Conservation (phyloP, 2,113 vertebrate genomes). For the Onychostoma macrolepis region DNA sequence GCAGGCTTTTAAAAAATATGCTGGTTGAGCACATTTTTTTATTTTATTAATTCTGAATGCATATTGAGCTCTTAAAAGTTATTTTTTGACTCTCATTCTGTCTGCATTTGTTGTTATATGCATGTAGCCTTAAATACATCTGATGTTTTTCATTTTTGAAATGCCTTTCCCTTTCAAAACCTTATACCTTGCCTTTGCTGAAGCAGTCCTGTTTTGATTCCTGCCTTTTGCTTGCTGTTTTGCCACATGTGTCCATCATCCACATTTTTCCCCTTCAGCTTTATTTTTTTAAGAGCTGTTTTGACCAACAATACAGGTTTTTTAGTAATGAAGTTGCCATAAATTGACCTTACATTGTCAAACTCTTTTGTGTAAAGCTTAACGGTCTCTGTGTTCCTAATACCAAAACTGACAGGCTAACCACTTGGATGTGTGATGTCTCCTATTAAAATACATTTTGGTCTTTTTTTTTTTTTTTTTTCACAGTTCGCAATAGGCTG, state of each 20-base stretch:
- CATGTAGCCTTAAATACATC: not conserved
- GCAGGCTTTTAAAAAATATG: not conserved
- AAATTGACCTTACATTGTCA: not conserved
- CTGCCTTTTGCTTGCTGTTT: conserved; percentile 2
- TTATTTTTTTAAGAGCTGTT: not conserved
- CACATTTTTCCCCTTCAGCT: not conserved
- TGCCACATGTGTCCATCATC: not conserved
- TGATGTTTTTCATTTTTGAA: not conserved
- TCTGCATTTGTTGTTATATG: not conserved
- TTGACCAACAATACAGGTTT: not conserved
- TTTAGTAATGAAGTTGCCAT: not conserved
- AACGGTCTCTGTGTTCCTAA: not conserved
- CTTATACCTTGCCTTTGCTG: not conserved
- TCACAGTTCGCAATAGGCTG: not conserved
- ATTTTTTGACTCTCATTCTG: not conserved
- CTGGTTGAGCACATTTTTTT: not conserved
- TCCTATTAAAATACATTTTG: not conserved
- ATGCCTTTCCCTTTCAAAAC: not conserved
- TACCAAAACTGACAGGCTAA: not conserved
- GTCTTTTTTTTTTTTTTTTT: not conserved
- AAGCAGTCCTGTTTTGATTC: not conserved
- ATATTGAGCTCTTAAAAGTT: not conserved
- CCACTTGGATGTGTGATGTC: not conserved
- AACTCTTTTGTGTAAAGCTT: not conserved
- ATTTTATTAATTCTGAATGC: not conserved